Base-by-base conservation (phyloP, 1,140 invertebrate genomes). In the Polyergus mexicanus region DNA sequence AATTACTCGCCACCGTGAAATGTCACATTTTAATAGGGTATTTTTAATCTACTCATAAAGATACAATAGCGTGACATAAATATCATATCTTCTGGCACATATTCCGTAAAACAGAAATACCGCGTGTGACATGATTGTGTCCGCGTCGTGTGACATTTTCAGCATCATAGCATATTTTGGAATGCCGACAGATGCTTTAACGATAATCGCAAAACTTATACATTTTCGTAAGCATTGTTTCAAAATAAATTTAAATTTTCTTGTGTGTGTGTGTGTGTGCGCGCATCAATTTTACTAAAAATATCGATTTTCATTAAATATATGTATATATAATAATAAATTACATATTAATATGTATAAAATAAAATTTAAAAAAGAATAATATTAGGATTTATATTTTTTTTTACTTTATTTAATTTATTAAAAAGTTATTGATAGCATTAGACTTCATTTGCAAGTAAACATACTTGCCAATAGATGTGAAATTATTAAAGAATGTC, bases 31-130 rank as follows among this genome's bases (percentile, higher is more conserved):
- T 51, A 80, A 13, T 28, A 28, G 8, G 5, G 56, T 80, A 80
- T 58, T 80, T 80, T 69, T 69, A 80, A 69, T 80, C 7, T 32
- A 54, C n/a, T 80, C 47, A 56, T 56, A 22, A n/a, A 84, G 58
- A 74, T 84, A 91, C 80, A 88, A 89, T 88, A 88, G 66, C 65
- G 71, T 86, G 77, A 22, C 78, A 89, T 85, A 89, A 91, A 91
- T 91, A 88, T 88, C 63, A 84, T 63, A 84, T 63, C 13, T 87
- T 63, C 63, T 90, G 88, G 89, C 89, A 89, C 77, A 65, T 71
- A 71, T 76, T 38, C 60, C 25, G 51, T 56, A 58, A 78, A 66
- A 63, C 86, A 88, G 85, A 89, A 90, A 89, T 90, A 90, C 69
- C 89, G 16, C 32, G 54, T 54, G 22, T 51, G 22, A 54, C n/a